phyloP scores from a whole-genome alignment of 2,113 vertebrate genomes.

The Tinamus guttatus region DNA sequence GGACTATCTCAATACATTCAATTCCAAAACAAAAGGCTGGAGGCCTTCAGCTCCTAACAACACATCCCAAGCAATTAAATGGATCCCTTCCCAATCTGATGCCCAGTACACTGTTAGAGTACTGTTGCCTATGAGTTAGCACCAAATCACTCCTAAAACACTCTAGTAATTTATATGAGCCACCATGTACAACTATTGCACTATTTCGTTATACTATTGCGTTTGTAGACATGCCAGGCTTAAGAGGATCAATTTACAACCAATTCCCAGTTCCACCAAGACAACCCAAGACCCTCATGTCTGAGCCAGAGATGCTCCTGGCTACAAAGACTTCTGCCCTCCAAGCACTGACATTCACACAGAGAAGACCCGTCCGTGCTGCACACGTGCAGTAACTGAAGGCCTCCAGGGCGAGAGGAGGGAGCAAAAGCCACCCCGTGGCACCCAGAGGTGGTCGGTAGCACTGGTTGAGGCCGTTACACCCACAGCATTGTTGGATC shows the following conservation, averaged over 20 bases:
- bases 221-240: background rate
- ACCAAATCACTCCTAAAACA: background rate
- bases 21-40: background rate
- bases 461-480: background rate
- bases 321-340: background rate
- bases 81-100: background rate
- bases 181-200: background rate
- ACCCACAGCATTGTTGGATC: background rate
- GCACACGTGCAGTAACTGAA: background rate
- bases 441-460: background rate
- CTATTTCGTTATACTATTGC: background rate
- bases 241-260: background rate
- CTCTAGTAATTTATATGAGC: background rate
- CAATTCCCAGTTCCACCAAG: background rate
- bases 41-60: background rate
- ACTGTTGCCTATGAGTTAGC: background rate
- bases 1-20: background rate
- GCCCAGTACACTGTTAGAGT: background rate
- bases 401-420: background rate
- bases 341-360: background rate
- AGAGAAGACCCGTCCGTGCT: background rate
- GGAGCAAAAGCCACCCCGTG: rapidly evolving
- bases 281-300: background rate
- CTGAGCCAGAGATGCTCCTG: background rate
- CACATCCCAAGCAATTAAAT: background rate